Evolutionary conservation across 2,797 vertebrate genomes (phyloP).

Genomic region (Manis javanica): DNA sequence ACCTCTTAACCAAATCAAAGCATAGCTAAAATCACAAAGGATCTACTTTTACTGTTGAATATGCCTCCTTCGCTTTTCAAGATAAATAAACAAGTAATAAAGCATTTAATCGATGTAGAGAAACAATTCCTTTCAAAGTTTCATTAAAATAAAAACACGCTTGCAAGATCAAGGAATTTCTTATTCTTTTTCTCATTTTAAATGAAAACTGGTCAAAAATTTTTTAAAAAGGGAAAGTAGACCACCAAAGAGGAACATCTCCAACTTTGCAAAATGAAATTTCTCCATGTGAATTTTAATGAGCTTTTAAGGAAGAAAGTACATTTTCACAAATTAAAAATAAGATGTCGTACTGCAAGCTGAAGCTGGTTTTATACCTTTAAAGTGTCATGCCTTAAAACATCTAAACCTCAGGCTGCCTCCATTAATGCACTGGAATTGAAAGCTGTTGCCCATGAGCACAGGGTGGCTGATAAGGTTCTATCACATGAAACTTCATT

Average conservation of each 20-base stretch:
- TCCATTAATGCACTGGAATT: not conserved
- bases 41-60: slow-evolving; percentile 16
- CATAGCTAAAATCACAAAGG: not conserved
- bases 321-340: slow-evolving; percentile 58
- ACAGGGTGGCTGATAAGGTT: not conserved
- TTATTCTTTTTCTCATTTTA: slow-evolving; percentile 36
- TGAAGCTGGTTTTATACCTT: slow-evolving; percentile 35
- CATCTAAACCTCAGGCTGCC: not conserved
- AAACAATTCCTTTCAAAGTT: slow-evolving; percentile 69
- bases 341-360: not conserved
- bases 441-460: not conserved
- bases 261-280: slow-evolving; percentile 46
- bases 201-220: not conserved
- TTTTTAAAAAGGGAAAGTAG: slow-evolving; percentile 10
- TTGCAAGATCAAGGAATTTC: not conserved
- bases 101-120: slow-evolving; percentile 66
- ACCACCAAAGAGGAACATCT: slow-evolving; percentile 41
- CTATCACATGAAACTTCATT: slow-evolving; percentile 27
- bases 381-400: not conserved
- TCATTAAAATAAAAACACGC: slow-evolving; percentile 65
- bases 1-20: slow-evolving; percentile 37
- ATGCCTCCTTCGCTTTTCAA: slow-evolving; percentile 66
- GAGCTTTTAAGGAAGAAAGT: slow-evolving; percentile 60
- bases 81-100: slow-evolving; percentile 64
- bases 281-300: slow-evolving; percentile 63